Conservation (phyloP, 2,888 invertebrate species). For the Stenichneumon culpator region DNA sequence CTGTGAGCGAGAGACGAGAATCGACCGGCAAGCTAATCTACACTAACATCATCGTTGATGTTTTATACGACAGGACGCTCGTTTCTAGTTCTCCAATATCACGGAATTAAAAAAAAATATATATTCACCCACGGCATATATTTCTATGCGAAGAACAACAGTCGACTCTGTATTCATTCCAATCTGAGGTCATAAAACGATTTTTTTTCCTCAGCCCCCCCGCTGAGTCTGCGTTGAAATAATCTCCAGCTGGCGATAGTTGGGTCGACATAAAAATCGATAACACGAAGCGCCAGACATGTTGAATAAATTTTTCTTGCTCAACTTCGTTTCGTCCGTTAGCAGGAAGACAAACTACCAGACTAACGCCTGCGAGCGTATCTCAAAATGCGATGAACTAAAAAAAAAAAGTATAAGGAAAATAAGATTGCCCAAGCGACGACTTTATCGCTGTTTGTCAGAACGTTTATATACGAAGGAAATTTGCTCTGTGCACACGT, state of each 20-base stretch:
- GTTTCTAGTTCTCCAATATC: not conserved
- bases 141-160: not conserved
- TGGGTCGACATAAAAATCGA: slow-evolving; percentile 5
- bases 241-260: slow-evolving; percentile 13
- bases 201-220: not conserved
- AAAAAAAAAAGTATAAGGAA: not conserved
- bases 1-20: not conserved
- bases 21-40: not conserved
- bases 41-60: not conserved
- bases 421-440: slow-evolving; percentile 7
- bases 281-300: not conserved
- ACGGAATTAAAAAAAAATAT: not conserved
- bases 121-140: not conserved
- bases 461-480: slow-evolving; percentile 18
- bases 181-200: not conserved
- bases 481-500: slow-evolving; percentile 11
- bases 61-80: not conserved
- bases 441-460: slow-evolving; percentile 21
- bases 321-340: not conserved
- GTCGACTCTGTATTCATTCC: not conserved
- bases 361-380: not conserved
- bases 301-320: slow-evolving; percentile 23
- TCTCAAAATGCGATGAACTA: not conserved
- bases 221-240: slow-evolving; percentile 22
- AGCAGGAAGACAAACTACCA: not conserved